These are phyloP conservation scores for Zosterops hypoxanthus DNA, from an alignment of 2,113 vertebrate species.

Conservation along the genomic window DNA sequence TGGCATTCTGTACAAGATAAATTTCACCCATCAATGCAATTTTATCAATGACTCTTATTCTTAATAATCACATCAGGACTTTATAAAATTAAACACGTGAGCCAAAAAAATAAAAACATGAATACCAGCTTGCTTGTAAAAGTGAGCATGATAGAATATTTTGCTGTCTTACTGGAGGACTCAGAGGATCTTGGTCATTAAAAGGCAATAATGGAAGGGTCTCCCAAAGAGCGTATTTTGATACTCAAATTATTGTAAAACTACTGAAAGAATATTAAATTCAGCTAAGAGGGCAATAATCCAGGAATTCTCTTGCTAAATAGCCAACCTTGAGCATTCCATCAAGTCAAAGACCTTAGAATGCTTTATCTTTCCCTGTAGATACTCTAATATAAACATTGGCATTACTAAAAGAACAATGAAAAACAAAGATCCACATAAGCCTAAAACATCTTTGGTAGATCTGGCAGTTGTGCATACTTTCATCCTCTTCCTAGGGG, in stretches of 20 bases:
- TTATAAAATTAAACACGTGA: not conserved
- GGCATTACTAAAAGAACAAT: not conserved
- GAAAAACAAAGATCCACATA: not conserved
- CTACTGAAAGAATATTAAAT: not conserved
- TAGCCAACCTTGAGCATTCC: not conserved
- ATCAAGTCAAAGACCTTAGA: not conserved
- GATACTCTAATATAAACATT: not conserved
- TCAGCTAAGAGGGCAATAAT: not conserved
- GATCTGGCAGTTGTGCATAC: not conserved
- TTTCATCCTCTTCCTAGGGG: not conserved
- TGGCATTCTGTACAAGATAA: conserved; percentile 30
- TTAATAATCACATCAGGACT: conserved; percentile 20
- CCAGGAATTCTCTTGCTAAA: not conserved
- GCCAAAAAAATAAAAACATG: not conserved
- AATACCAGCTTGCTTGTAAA: not conserved
- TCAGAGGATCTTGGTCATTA: not conserved
- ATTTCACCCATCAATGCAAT: conserved; percentile 6
- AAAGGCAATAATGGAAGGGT: not conserved
- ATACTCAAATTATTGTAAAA: not conserved
- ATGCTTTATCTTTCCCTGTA: not conserved
- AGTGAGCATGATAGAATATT: not conserved
- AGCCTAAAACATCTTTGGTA: not conserved
- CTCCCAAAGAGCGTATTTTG: not conserved
- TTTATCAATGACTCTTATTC: conserved; percentile 10
- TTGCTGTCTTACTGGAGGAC: not conserved